Evolutionary conservation across 1,140 invertebrate species (phyloP).

Genomic region (Drosophila hydei): DNA sequence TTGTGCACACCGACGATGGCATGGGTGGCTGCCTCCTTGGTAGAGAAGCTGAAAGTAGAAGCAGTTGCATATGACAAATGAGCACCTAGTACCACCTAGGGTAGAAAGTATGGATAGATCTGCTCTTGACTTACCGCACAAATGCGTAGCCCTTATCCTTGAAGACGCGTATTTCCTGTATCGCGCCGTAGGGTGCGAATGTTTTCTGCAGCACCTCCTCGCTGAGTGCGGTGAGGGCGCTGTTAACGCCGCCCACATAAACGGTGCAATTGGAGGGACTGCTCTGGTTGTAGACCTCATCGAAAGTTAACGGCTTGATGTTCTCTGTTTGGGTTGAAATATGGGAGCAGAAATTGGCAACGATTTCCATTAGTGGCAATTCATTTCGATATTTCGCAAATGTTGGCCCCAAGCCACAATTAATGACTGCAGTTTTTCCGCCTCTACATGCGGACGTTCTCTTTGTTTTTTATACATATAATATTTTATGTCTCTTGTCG

Average conservation of each 20-base stretch:
- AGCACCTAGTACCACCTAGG: too few species aligned
- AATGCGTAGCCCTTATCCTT: conserved; percentile 99
- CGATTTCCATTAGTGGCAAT: conserved; percentile 26
- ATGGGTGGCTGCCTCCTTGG: conserved; percentile 98
- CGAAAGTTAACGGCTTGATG: conserved; percentile 96
- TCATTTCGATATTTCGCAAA: conserved; percentile 51
- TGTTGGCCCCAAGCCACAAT: conserved; percentile 45
- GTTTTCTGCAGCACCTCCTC: conserved; percentile 99
- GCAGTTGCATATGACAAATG: neutral
- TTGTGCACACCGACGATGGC: conserved; percentile 99
- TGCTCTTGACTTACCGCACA: conserved; percentile 91
- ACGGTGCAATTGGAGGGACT: conserved; percentile 99
- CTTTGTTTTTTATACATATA: conserved; percentile 3
- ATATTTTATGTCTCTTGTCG: conserved; percentile 1
- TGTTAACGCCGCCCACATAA: conserved; percentile 98
- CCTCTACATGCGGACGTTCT: conserved; percentile 8
- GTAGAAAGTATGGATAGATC: too few species aligned
- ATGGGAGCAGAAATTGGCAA: conserved; percentile 29
- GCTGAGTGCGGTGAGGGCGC: conserved; percentile 94
- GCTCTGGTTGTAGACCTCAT: conserved; percentile 99
- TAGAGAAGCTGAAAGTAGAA: conserved; percentile 91
- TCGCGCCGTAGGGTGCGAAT: conserved; percentile 96
- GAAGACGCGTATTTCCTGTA: conserved; percentile 99
- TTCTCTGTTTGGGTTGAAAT: conserved; percentile 86
- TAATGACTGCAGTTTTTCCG: conserved; percentile 63